A percentile compares a stretch with the other conserved stretches of the same genome.
These are phyloP conservation scores for Hydropsyche tenuis DNA, from an alignment of 1,140 invertebrate species.

Conservation along the genomic window DNA sequence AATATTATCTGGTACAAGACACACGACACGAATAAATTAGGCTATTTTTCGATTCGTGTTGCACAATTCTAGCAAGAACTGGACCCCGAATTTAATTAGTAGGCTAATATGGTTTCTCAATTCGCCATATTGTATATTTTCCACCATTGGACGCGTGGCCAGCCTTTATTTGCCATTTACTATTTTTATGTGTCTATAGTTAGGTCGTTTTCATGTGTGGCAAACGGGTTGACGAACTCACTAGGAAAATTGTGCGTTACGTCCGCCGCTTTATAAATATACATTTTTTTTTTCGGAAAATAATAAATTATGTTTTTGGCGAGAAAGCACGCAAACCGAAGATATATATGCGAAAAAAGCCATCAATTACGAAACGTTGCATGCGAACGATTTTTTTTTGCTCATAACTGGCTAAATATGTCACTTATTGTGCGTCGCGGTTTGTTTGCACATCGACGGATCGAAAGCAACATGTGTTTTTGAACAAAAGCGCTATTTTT, in stretches of 20 bases:
- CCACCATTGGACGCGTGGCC: too few species aligned
- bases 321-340: not conserved
- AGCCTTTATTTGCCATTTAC: too few species aligned
- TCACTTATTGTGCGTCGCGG: conserved; percentile 6
- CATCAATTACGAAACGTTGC: conserved; percentile 9
- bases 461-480: conserved; percentile 10
- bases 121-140: too few species aligned
- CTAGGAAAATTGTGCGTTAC: not conserved
- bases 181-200: too few species aligned
- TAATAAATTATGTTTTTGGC: conserved; percentile 15
- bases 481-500: not conserved
- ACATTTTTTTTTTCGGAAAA: not conserved
- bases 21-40: conserved; percentile 28
- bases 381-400: not conserved
- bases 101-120: too few species aligned
- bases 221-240: too few species aligned
- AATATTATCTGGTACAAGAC: conserved; percentile 28
- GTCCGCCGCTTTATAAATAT: conserved; percentile 3
- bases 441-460: not conserved
- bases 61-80: conserved; percentile 3
- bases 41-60: conserved; percentile 21
- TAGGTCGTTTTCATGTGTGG: too few species aligned
- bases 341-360: not conserved
- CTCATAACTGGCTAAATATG: conserved; percentile 3
- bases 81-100: not conserved